These are phyloP conservation scores for Eurypyga helias DNA, from an alignment of 2,113 vertebrate species.

Conservation along the genomic window DNA sequence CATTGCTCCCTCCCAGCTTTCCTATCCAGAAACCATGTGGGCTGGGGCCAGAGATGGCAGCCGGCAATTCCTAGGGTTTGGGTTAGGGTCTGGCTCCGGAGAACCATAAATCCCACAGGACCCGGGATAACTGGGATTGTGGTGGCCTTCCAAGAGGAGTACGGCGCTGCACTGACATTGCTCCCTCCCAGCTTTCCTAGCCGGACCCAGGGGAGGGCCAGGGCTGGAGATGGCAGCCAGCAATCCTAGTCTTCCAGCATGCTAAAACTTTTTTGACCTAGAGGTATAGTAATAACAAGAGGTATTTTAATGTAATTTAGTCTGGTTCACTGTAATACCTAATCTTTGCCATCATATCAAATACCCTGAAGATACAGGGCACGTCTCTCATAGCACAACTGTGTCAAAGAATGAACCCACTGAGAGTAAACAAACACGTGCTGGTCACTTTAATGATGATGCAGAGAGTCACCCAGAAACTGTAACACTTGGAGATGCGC, in stretches of 20 bases:
- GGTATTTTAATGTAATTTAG: not conserved
- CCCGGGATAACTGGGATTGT: too few relatives aligned
- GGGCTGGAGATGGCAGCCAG: too few relatives aligned
- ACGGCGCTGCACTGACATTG: too few relatives aligned
- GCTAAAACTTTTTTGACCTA: not conserved
- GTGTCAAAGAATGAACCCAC: not conserved
- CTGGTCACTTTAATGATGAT: not conserved
- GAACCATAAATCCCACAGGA: too few relatives aligned
- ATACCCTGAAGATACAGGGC: not conserved
- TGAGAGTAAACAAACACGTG: not conserved
- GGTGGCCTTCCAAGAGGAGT: too few relatives aligned
- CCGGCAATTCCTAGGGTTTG: too few relatives aligned
- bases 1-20: too few relatives aligned
- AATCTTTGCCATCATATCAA: not conserved
- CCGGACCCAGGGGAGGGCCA: too few relatives aligned
- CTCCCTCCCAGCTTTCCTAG: too few relatives aligned
- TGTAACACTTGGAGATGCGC: not conserved
- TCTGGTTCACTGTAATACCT: not conserved
- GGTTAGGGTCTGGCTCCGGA: too few relatives aligned
- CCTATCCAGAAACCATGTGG: too few relatives aligned
- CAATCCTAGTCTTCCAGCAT: not conserved
- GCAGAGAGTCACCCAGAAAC: not conserved
- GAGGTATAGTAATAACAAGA: not conserved
- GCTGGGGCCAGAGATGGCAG: too few relatives aligned
- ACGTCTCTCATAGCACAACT: not conserved